Evolutionary conservation across 2,797 vertebrate species (phyloP).

Genomic region (Cuniculus paca): DNA sequence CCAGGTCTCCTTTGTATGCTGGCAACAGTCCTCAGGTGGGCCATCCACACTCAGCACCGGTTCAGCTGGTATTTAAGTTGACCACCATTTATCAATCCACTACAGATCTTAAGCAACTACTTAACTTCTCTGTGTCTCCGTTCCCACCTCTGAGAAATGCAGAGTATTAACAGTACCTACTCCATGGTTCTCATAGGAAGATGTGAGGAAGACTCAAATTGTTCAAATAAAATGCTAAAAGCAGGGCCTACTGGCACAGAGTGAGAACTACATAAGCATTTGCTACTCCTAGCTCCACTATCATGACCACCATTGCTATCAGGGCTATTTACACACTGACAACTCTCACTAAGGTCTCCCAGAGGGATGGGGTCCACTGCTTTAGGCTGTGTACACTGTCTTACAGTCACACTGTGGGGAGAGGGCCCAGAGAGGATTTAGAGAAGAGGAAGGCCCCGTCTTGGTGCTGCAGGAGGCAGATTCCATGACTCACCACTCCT

Average conservation of each 20-base stretch:
- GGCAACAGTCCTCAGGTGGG: too few species aligned
- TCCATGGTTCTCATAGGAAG: not conserved
- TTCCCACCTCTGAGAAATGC: not conserved
- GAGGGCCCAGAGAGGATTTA: not conserved
- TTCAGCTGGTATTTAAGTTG: too few species aligned
- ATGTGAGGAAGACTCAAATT: not conserved
- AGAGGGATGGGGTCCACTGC: rapidly evolving
- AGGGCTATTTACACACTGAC: not conserved
- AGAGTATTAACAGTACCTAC: rapidly evolving
- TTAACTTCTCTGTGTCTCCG: not conserved
- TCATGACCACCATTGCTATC: not conserved
- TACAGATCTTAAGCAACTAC: not conserved
- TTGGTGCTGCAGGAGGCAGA: rapidly evolving
- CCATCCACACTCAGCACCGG: too few species aligned
- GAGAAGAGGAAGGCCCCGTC: not conserved
- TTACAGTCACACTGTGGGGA: too few species aligned
- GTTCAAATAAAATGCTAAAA: not conserved
- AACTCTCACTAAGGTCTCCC: not conserved
- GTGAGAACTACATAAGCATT: rapidly evolving
- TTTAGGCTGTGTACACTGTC: not conserved
- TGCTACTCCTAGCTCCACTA: not conserved
- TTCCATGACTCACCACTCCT: constrained; percentile 92
- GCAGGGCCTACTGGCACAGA: not conserved
- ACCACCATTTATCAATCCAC: too few species aligned
- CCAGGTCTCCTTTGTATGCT: too few species aligned